A percentile compares a stretch with the other conserved stretches of the same genome.
These are phyloP conservation scores for Megalops atlanticus DNA, from an alignment of 2,113 vertebrate genomes.

Conservation along the genomic window DNA sequence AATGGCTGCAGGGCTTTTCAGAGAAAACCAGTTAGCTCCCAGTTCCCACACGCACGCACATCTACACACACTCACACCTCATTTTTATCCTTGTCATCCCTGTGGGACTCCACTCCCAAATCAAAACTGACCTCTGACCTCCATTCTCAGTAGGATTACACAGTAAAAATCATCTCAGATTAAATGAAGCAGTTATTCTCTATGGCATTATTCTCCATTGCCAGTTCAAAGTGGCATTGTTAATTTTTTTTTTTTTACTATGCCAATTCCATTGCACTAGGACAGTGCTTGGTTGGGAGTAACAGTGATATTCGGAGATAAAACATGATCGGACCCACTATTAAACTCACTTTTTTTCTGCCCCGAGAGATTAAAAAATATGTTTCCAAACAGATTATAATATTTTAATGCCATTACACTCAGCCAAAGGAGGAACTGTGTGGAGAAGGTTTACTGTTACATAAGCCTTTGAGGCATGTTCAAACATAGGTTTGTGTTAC, in stretches of 20 bases:
- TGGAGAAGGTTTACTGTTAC: neutral
- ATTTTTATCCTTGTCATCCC: neutral
- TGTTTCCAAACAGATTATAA: neutral
- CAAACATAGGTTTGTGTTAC: neutral
- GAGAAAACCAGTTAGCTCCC: neutral
- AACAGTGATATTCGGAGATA: neutral
- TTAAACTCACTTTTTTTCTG: slow-evolving; percentile 10
- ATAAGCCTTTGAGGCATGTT: slow-evolving; percentile 16
- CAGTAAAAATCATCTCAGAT: slow-evolving; percentile 23
- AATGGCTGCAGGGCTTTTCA: neutral
- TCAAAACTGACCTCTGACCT: slow-evolving; percentile 26
- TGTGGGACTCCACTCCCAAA: slow-evolving; percentile 18
- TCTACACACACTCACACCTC: neutral
- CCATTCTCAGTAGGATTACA: slow-evolving; percentile 6
- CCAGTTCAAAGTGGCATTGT: neutral
- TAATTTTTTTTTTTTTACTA: neutral
- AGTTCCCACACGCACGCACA: neutral
- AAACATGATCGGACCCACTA: slow-evolving; percentile 2
- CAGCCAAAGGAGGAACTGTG: neutral
- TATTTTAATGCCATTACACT: slow-evolving; percentile 16
- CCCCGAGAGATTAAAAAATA: neutral
- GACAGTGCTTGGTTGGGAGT: neutral
- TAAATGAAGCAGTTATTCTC: slow-evolving; percentile 25
- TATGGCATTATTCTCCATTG: neutral
- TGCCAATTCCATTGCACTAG: neutral